phyloP scores from a whole-genome alignment of 2,888 invertebrate species.

The Allygus modestus region DNA sequence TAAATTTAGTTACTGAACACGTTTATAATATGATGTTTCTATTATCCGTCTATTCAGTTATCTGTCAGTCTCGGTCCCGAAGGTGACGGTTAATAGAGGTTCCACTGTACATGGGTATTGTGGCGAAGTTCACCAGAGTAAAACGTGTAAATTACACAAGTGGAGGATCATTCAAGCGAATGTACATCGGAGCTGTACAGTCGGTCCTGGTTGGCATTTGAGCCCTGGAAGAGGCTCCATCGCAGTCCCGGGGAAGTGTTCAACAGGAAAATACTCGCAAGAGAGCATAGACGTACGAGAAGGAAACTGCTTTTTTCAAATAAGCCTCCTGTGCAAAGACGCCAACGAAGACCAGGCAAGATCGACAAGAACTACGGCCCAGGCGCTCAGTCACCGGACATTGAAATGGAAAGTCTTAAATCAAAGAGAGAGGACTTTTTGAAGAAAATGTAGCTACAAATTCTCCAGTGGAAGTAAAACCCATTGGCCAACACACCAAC shows the following conservation, averaged over 20 bases:
- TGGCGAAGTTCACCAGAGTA: conserved; percentile 72
- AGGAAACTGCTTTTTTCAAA: not conserved
- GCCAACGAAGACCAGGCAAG: not conserved
- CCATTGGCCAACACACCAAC: conserved; percentile 14
- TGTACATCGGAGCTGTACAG: conserved; percentile 69
- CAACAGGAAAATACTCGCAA: not conserved
- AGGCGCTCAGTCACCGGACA: not conserved
- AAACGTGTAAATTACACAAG: conserved; percentile 71
- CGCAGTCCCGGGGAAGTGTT: conserved; percentile 41
- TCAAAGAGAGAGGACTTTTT: not conserved
- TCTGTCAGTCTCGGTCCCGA: too few relatives aligned
- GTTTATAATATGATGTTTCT: too few relatives aligned
- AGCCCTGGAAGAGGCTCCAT: conserved; percentile 36
- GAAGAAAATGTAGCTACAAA: not conserved
- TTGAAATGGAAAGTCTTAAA: conserved; percentile 16
- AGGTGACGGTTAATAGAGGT: too few relatives aligned
- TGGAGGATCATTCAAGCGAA: conserved; percentile 70
- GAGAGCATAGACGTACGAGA: not conserved
- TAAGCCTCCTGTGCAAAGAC: not conserved
- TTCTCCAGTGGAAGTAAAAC: not conserved
- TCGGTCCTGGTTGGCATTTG: conserved; percentile 67
- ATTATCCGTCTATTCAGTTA: too few relatives aligned
- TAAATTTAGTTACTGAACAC: too few relatives aligned
- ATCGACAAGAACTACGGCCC: conserved; percentile 21
- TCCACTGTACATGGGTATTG: conserved; percentile 70